These are phyloP conservation scores for Myotis lucifugus DNA, from an alignment of 2,113 vertebrate species.

Conservation along the genomic window DNA sequence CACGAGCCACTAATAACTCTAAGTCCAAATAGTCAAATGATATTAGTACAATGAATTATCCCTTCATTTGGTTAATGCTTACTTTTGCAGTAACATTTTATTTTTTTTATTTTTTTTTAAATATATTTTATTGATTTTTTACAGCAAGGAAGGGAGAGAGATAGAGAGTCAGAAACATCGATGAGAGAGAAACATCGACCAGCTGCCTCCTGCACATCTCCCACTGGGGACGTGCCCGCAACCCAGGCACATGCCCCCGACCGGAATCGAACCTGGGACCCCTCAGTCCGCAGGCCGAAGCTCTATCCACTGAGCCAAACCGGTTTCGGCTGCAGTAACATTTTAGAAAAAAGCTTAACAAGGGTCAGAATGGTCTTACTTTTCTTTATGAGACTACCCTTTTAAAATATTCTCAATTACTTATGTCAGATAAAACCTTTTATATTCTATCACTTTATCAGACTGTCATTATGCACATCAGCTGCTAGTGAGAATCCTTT, in stretches of 20 bases:
- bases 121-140: no score
- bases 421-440: neutral
- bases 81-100: constrained; percentile 22
- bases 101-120: no score
- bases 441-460: neutral
- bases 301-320: no score
- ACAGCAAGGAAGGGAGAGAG: no score
- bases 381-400: neutral
- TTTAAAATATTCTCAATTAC: neutral
- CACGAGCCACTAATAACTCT: neutral
- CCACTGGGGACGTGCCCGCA: no score
- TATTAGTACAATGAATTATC: neutral
- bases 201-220: no score
- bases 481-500: neutral
- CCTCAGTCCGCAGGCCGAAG: no score
- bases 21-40: constrained; percentile 10
- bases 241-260: no score
- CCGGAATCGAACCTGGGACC: no score
- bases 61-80: neutral
- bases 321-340: no score
- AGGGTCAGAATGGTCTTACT: neutral
- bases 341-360: neutral
- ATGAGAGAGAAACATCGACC: no score
- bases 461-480: neutral
- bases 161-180: no score